Percentiles rank a stretch among this genome's conserved stretches.
These are phyloP conservation scores for Furcula furcula DNA, from an alignment of 2,888 invertebrate genomes.

Conservation along the genomic window DNA sequence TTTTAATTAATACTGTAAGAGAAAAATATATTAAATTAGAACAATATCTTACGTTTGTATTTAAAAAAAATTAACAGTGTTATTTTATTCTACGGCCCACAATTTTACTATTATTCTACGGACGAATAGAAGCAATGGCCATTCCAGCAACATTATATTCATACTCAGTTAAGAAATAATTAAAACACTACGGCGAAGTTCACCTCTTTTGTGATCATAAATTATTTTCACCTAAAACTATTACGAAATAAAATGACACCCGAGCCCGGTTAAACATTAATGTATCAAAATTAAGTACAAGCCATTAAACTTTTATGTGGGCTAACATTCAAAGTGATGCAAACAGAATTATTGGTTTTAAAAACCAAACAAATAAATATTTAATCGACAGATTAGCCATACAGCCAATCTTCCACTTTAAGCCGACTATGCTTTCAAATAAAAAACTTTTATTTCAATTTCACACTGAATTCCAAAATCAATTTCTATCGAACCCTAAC, in stretches of 20 bases:
- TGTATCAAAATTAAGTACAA: conserved; percentile 42
- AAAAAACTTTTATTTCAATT: conserved; percentile 71
- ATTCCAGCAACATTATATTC: too few relatives aligned
- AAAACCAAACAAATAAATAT: conserved; percentile 67
- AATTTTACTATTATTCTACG: too few relatives aligned
- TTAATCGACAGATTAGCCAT: conserved; percentile 59
- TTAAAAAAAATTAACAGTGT: too few relatives aligned
- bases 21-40: too few relatives aligned
- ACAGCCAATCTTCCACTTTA: conserved; percentile 42
- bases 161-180: too few relatives aligned
- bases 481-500: conserved; percentile 61
- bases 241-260: conserved; percentile 11
- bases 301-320: conserved; percentile 42
- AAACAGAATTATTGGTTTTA: conserved; percentile 53
- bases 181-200: too few relatives aligned
- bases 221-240: not conserved
- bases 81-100: too few relatives aligned
- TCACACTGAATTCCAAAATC: conserved; percentile 74
- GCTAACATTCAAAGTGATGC: conserved; percentile 39
- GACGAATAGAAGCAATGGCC: too few relatives aligned
- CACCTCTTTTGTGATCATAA: too few relatives aligned
- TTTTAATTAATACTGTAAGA: too few relatives aligned
- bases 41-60: too few relatives aligned
- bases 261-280: conserved; percentile 18
- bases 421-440: conserved; percentile 43